phyloP scores from a whole-genome alignment of 2,797 vertebrate species.

The Numenius phaeopus region DNA sequence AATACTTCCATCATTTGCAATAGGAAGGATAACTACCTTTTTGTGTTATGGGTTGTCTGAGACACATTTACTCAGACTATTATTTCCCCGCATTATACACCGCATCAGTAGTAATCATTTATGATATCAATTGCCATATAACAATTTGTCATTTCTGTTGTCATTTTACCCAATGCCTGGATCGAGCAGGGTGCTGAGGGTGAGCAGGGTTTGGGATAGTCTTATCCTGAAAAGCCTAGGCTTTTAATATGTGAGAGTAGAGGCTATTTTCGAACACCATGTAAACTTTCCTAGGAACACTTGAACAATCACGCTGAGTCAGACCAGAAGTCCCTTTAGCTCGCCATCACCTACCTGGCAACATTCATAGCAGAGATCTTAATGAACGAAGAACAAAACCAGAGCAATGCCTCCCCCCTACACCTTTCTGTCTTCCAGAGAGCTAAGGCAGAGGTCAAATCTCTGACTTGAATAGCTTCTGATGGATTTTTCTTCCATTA shows the following conservation, averaged over 20 bases:
- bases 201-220: background rate
- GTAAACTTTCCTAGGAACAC: background rate
- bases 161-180: background rate
- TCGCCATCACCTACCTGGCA: background rate
- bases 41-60: background rate
- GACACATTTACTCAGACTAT: background rate
- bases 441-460: background rate
- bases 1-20: background rate
- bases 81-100: background rate
- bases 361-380: background rate
- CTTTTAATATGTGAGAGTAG: background rate
- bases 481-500: background rate
- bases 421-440: background rate
- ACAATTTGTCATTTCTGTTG: background rate
- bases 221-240: background rate
- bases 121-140: background rate
- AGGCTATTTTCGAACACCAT: background rate
- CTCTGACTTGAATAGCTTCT: background rate
- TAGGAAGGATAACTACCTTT: background rate
- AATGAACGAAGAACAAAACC: background rate
- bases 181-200: background rate
- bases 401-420: background rate
- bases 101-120: background rate
- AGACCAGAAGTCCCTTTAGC: background rate
- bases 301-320: background rate